phyloP scores from a whole-genome alignment of 2,113 vertebrate species.

The Sula dactylatra region DNA sequence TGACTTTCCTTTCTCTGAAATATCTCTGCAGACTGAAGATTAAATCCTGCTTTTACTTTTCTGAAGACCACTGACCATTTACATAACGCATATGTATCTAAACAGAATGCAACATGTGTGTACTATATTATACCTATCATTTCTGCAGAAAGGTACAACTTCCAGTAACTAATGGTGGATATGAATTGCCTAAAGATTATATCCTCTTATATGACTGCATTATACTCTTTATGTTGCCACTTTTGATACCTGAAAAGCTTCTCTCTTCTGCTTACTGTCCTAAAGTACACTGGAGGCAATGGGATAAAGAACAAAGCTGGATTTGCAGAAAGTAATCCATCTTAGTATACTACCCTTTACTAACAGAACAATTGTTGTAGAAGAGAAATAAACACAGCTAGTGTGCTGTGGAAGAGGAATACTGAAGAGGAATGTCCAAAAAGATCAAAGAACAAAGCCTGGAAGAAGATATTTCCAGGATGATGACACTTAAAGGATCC shows the following conservation, averaged over 20 bases:
- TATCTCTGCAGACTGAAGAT: not conserved
- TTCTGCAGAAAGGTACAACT: not conserved
- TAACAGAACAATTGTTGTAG: not conserved
- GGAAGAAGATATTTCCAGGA: constrained; percentile 32
- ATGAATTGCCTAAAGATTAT: not conserved
- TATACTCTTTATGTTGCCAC: not conserved
- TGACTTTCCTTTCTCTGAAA: not conserved
- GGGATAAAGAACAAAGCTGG: constrained; percentile 59
- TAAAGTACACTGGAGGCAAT: not conserved
- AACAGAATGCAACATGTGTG: not conserved
- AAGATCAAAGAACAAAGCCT: constrained; percentile 7
- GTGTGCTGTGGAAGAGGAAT: constrained; percentile 15
- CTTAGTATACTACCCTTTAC: not conserved
- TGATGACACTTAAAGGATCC: constrained; percentile 21
- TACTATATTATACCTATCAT: not conserved
- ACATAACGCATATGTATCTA: not conserved
- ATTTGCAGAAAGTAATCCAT: constrained; percentile 60
- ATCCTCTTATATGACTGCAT: not conserved
- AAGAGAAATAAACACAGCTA: constrained; percentile 35
- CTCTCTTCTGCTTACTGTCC: constrained; percentile 23
- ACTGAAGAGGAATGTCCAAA: not conserved
- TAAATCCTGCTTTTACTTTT: not conserved
- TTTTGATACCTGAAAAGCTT: constrained; percentile 54
- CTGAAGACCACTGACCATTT: not conserved
- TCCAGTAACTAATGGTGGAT: not conserved